A percentile compares a stretch with the other conserved stretches of the same genome.
Conservation (phyloP, 2,797 vertebrate genomes). For the Telmatherina bonti region DNA sequence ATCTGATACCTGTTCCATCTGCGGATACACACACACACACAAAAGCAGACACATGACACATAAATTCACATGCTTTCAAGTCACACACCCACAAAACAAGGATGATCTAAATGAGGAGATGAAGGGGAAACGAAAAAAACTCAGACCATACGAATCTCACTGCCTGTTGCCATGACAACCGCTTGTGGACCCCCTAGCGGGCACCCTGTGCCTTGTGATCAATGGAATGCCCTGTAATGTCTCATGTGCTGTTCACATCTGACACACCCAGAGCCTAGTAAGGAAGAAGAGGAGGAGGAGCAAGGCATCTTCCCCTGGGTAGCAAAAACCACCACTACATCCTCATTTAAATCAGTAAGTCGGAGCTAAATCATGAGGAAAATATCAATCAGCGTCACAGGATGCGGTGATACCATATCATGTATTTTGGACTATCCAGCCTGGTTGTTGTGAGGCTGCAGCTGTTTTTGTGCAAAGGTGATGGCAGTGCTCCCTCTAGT, state of each 20-base stretch:
- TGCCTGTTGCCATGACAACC: slow-evolving; percentile 74
- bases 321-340: not conserved
- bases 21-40: slow-evolving; percentile 12
- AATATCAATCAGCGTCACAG: slow-evolving; percentile 8
- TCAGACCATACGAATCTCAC: slow-evolving; percentile 58
- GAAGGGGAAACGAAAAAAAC: not conserved
- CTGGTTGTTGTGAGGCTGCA: not conserved
- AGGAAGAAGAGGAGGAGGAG: not conserved
- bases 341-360: not conserved
- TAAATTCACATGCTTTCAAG: slow-evolving; percentile 21
- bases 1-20: slow-evolving; percentile 99
- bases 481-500: slow-evolving; percentile 62
- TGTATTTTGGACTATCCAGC: not conserved
- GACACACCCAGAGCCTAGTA: slow-evolving; percentile 42
- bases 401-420: not conserved
- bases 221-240: slow-evolving; percentile 30
- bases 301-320: slow-evolving; percentile 9
- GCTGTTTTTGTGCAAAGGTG: slow-evolving; percentile 37
- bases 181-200: slow-evolving; percentile 43
- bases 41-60: not conserved
- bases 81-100: slow-evolving; percentile 41
- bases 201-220: slow-evolving; percentile 18
- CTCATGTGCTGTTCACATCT: slow-evolving; percentile 1
- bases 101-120: slow-evolving; percentile 9
- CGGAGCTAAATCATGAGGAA: not conserved